Evolutionary conservation across 2,797 vertebrate species (phyloP).

Genomic region (Ispidina lecontei): DNA sequence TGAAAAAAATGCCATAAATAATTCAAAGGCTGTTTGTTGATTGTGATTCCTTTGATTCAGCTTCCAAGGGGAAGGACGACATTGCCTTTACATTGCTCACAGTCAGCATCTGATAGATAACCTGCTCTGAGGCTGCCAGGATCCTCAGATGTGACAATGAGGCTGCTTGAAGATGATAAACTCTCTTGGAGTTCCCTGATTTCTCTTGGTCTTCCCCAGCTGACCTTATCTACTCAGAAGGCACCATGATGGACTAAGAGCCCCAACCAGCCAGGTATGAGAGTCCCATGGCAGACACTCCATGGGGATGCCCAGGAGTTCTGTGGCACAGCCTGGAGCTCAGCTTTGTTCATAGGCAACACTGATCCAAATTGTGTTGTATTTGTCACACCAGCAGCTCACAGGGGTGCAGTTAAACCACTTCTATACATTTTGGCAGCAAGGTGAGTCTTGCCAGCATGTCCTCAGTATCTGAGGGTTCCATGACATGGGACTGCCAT

Average conservation of each 20-base stretch:
- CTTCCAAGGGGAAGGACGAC: background rate
- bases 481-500: background rate
- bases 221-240: background rate
- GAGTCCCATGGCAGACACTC: rapidly evolving
- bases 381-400: rapidly evolving
- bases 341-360: background rate
- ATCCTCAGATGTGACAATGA: background rate
- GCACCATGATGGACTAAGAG: rapidly evolving
- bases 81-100: background rate
- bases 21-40: constrained; percentile 17
- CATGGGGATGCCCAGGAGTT: rapidly evolving
- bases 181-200: background rate
- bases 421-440: rapidly evolving
- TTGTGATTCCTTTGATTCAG: background rate
- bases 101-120: background rate
- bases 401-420: background rate
- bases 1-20: background rate
- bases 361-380: rapidly evolving
- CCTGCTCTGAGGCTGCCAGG: background rate
- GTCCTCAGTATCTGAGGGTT: background rate
- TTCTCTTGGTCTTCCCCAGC: background rate
- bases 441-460: background rate
- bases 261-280: background rate
- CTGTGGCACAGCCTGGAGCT: background rate
- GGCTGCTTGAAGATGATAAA: background rate